These are phyloP conservation scores for Brienomyrus longianalis DNA, from an alignment of 2,113 vertebrate genomes.

Conservation along the genomic window DNA sequence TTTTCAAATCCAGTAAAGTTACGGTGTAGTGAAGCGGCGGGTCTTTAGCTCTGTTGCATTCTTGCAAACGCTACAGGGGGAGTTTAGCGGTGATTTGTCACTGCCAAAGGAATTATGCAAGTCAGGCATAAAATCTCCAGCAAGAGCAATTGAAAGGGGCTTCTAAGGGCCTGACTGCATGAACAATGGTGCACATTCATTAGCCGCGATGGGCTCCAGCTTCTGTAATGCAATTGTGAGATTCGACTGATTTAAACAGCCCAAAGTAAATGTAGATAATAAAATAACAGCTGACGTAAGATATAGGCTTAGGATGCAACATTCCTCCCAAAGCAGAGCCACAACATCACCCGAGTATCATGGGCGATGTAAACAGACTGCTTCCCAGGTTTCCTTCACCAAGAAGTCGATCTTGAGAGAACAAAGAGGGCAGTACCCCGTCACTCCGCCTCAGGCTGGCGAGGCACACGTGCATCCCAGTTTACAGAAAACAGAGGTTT, in stretches of 20 bases:
- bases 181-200: constrained; percentile 24
- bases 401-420: neutral
- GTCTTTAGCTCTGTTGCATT: constrained; percentile 37
- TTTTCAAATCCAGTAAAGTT: constrained; percentile 33
- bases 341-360: neutral
- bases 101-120: constrained; percentile 24
- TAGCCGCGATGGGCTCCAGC: neutral
- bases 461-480: constrained; percentile 29
- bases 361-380: neutral
- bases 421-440: neutral
- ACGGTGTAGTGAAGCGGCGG: constrained; percentile 15
- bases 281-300: neutral
- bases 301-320: neutral
- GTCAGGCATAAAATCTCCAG: constrained; percentile 23
- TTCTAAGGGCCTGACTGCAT: constrained; percentile 15
- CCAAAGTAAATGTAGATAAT: neutral
- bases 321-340: neutral
- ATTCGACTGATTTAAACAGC: neutral
- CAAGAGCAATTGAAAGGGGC: constrained; percentile 18
- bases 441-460: constrained; percentile 14
- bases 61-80: constrained; percentile 35
- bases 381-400: neutral
- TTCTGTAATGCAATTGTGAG: constrained; percentile 5
- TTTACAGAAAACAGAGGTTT: constrained; percentile 33
- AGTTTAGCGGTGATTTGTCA: constrained; percentile 31